Conservation (phyloP, 2,113 vertebrate species). For the Pyxicephalus adspersus region DNA sequence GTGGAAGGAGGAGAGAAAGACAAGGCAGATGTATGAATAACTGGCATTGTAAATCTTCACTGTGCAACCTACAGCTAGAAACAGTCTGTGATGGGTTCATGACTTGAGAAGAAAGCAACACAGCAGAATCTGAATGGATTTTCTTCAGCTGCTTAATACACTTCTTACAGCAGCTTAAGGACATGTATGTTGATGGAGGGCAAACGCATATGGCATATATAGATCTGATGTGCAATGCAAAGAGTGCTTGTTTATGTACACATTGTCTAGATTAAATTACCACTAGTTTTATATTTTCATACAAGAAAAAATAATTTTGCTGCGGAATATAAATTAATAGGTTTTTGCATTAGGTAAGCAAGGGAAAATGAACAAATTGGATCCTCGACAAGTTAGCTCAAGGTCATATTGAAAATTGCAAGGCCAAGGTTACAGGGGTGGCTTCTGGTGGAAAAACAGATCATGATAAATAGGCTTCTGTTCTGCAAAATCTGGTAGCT, state of each 20-base stretch:
- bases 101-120: slow-evolving; percentile 84
- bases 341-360: slow-evolving; percentile 87
- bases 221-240: slow-evolving; percentile 56
- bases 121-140: slow-evolving; percentile 85
- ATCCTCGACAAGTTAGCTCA: slow-evolving; percentile 80
- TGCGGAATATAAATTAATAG: slow-evolving; percentile 89
- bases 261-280: slow-evolving; percentile 40
- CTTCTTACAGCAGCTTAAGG: slow-evolving; percentile 92
- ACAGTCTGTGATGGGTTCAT: slow-evolving; percentile 86
- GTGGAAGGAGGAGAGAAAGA: slow-evolving; percentile 69
- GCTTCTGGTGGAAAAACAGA: slow-evolving; percentile 87
- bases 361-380: slow-evolving; percentile 93
- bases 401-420: slow-evolving; percentile 93
- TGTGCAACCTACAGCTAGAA: slow-evolving; percentile 87
- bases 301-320: slow-evolving; percentile 82
- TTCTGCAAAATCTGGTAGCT: slow-evolving; percentile 93
- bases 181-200: slow-evolving; percentile 62
- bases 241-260: slow-evolving; percentile 4
- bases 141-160: slow-evolving; percentile 88
- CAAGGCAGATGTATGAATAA: slow-evolving; percentile 87
- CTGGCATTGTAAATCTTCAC: slow-evolving; percentile 91
- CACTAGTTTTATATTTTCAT: slow-evolving; percentile 71
- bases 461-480: slow-evolving; percentile 95
- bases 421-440: slow-evolving; percentile 77
- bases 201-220: slow-evolving; percentile 61